These are phyloP conservation scores for Drosophila formosana DNA, from an alignment of 2,888 invertebrate genomes.

Conservation along the genomic window DNA sequence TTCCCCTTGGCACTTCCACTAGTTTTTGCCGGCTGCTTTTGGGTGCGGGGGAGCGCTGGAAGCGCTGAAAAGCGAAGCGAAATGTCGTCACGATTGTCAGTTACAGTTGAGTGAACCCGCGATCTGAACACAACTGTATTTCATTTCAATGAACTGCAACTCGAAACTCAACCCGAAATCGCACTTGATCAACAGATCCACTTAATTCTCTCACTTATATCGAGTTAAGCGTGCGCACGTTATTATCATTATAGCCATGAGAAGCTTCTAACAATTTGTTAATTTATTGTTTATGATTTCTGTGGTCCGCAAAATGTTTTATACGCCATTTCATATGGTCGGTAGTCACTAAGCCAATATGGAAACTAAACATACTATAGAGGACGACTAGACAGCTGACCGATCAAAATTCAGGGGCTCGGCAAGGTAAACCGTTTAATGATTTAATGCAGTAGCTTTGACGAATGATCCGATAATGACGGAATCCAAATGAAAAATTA, in stretches of 20 bases:
- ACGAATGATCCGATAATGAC: constrained; percentile 1
- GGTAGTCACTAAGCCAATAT: constrained; percentile 5
- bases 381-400: constrained; percentile 6
- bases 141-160: constrained; percentile 67
- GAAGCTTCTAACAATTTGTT: constrained; percentile 6
- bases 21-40: constrained; percentile 30
- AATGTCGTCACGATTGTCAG: constrained; percentile 59
- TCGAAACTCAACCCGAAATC: constrained; percentile 30
- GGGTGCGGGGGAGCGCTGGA: constrained; percentile 30
- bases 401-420: constrained; percentile 2
- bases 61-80: constrained; percentile 8
- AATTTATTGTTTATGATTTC: constrained; percentile 13
- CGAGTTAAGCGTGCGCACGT: constrained; percentile 3
- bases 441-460: not conserved
- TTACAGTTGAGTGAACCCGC: constrained; percentile 71
- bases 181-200: not conserved
- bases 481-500: not conserved
- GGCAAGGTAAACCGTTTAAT: constrained; percentile 6
- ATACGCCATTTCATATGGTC: not conserved
- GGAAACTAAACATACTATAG: constrained; percentile 9
- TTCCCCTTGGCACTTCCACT: not conserved
- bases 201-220: constrained; percentile 4
- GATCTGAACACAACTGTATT: constrained; percentile 23
- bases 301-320: not conserved
- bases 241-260: constrained; percentile 42